phyloP scores from a whole-genome alignment of 2,888 invertebrate genomes.

The Gnatocerus cornutus region DNA sequence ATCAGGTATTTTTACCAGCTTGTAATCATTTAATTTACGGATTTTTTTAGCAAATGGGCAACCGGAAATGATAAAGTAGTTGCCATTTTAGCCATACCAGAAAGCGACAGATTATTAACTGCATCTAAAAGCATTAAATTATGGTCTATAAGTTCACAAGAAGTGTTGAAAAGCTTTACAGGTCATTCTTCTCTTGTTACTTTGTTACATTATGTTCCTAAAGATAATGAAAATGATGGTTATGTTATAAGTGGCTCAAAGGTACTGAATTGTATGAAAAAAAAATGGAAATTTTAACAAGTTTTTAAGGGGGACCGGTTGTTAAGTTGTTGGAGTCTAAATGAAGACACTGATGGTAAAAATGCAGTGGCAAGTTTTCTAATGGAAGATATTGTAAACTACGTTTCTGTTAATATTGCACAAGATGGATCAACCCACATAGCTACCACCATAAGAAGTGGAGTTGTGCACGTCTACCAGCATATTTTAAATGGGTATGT shows the following conservation, averaged over 20 bases:
- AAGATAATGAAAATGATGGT: slow-evolving; percentile 58
- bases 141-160: slow-evolving; percentile 77
- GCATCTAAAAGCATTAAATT: slow-evolving; percentile 74
- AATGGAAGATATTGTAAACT: slow-evolving; percentile 80
- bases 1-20: slow-evolving; percentile 68
- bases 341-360: slow-evolving; percentile 70
- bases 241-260: slow-evolving; percentile 72
- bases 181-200: slow-evolving; percentile 78
- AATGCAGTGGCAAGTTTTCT: slow-evolving; percentile 76
- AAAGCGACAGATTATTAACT: slow-evolving; percentile 68
- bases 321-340: slow-evolving; percentile 73
- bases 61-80: slow-evolving; percentile 75
- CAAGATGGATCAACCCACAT: slow-evolving; percentile 72
- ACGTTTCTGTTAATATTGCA: slow-evolving; percentile 72
- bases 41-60: slow-evolving; percentile 78
- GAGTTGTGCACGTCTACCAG: slow-evolving; percentile 85
- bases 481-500: slow-evolving; percentile 83
- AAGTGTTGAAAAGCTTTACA: slow-evolving; percentile 76
- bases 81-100: slow-evolving; percentile 77
- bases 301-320: slow-evolving; percentile 68
- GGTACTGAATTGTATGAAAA: slow-evolving; percentile 54
- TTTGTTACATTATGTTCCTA: slow-evolving; percentile 69
- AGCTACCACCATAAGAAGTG: slow-evolving; percentile 80
- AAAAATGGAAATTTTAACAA: background rate
- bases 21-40: background rate